phyloP scores from a whole-genome alignment of 2,888 invertebrate species.

The Strigamia maritima region DNA sequence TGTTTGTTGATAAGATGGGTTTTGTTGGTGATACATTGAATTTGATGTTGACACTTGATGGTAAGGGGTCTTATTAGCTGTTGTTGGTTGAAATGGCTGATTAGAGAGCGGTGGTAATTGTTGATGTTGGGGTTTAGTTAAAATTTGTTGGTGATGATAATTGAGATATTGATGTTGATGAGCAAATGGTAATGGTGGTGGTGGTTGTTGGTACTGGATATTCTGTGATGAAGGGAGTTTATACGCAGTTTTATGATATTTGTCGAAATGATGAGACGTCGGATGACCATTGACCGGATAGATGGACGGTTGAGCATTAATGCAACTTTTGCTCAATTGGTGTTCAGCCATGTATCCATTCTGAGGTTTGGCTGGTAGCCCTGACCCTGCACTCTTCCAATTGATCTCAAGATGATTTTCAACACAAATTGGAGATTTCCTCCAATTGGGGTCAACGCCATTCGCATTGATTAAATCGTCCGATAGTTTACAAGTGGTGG shows the following conservation, averaged over 20 bases:
- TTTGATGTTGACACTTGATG: neutral
- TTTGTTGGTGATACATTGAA: neutral
- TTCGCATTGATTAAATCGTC: neutral
- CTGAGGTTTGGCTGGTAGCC: no score
- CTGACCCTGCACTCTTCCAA: neutral
- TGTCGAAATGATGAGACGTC: neutral
- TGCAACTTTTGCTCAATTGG: neutral
- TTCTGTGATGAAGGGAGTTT: neutral
- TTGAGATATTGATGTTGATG: no score
- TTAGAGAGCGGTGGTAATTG: no score
- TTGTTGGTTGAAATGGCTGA: neutral
- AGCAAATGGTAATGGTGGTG: neutral
- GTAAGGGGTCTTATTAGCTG: no score
- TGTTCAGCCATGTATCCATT: neutral
- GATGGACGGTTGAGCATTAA: no score
- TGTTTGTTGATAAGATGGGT: neutral
- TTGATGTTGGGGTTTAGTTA: no score
- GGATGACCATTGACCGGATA: no score
- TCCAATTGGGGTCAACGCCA: neutral
- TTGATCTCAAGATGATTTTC: neutral
- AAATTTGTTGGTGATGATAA: no score
- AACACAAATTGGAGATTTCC: neutral
- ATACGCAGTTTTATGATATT: neutral
- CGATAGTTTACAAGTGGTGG: neutral
- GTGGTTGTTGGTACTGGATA: neutral